Evolutionary conservation across 2,113 vertebrate genomes (phyloP).

Genomic region (Pterocles gutturalis): DNA sequence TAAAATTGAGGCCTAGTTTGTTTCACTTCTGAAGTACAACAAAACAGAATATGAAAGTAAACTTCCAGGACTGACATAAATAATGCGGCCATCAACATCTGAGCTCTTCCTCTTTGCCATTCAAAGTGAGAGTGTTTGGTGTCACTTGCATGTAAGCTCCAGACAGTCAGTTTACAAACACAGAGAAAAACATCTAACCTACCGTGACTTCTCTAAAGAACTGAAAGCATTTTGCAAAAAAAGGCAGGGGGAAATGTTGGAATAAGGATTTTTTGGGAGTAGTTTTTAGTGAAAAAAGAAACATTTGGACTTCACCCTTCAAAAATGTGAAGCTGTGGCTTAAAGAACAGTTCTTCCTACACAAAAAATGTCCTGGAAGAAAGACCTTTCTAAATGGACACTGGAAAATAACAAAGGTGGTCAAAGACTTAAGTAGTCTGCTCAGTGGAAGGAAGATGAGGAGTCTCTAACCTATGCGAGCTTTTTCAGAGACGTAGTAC

Average conservation of each 20-base stretch:
- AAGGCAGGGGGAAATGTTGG: neutral
- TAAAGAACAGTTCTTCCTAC: neutral
- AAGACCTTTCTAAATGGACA: neutral
- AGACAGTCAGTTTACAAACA: neutral
- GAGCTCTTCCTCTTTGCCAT: slow-evolving; percentile 33
- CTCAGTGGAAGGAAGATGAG: neutral
- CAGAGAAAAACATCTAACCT: neutral
- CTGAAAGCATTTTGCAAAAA: neutral
- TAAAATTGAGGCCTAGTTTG: slow-evolving; percentile 10
- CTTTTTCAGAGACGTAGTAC: neutral
- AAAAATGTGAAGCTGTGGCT: neutral
- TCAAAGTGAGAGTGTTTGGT: neutral
- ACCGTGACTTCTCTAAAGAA: neutral
- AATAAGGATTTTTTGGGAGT: neutral
- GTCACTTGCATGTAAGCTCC: neutral
- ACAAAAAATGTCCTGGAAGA: neutral
- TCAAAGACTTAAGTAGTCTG: neutral
- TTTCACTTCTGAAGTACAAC: neutral
- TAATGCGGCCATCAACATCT: neutral
- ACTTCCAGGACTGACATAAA: slow-evolving; percentile 30
- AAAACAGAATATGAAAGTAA: slow-evolving; percentile 51
- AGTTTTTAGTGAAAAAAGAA: neutral
- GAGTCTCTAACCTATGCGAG: neutral
- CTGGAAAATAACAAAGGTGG: neutral
- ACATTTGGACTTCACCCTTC: neutral